Evolutionary conservation across 2,888 invertebrate genomes (phyloP).

Genomic region (Unio pictorum): DNA sequence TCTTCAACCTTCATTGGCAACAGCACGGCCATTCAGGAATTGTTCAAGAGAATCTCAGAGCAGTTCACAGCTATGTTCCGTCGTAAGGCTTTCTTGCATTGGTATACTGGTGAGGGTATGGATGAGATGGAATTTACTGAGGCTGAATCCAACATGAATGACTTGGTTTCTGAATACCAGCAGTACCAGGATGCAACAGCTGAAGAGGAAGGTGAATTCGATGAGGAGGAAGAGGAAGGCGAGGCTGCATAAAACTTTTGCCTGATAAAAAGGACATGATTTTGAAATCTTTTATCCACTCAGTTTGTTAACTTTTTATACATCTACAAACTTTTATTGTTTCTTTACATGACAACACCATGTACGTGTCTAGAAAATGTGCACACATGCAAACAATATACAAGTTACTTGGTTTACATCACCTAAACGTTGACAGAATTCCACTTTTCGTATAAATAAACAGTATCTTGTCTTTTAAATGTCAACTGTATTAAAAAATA

Average conservation of each 20-base stretch:
- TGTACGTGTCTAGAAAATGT: too few species aligned
- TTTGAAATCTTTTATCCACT: neutral
- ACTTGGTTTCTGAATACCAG: constrained; percentile 70
- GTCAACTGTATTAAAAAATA: too few species aligned
- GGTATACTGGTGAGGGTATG: constrained; percentile 98
- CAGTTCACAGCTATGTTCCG: constrained; percentile 90
- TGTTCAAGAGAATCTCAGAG: constrained; percentile 65
- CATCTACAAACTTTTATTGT: too few species aligned
- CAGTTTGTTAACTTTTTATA: too few species aligned
- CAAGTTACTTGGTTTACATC: too few species aligned
- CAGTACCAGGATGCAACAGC: constrained; percentile 67
- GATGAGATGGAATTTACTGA: constrained; percentile 96
- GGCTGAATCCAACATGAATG: constrained; percentile 94
- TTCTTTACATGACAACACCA: too few species aligned
- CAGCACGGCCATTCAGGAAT: constrained; percentile 68
- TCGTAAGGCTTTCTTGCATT: constrained; percentile 96
- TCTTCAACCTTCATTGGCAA: constrained; percentile 74
- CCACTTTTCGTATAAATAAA: too few species aligned
- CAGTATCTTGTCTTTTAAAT: too few species aligned
- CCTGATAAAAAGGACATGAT: neutral
- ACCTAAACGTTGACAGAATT: too few species aligned
- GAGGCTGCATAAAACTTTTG: constrained; percentile 10
- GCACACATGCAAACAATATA: too few species aligned
- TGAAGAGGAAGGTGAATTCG: constrained; percentile 35
- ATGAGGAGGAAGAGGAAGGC: constrained; percentile 20